Evolutionary conservation across 2,888 invertebrate genomes (phyloP).

Genomic region (Pantelozetes paolii): DNA sequence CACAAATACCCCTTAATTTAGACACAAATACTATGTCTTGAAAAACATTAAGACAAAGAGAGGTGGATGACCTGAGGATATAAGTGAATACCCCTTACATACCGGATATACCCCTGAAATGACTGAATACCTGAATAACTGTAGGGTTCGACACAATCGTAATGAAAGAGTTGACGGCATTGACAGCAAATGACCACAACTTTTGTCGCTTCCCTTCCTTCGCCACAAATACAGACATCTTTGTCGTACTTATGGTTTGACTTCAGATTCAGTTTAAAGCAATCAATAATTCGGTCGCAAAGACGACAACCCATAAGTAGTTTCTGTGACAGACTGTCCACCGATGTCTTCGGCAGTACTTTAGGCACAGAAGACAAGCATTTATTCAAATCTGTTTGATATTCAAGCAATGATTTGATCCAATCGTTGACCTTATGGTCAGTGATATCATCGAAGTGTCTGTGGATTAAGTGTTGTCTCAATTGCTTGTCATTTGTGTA

Average conservation of each 20-base stretch:
- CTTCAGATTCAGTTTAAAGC: not conserved
- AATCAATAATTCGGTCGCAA: conserved; percentile 8
- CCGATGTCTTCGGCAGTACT: not conserved
- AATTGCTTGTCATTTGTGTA: not conserved
- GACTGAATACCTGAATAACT: not conserved
- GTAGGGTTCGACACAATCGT: not conserved
- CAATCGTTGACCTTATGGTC: not conserved
- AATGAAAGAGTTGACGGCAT: not conserved
- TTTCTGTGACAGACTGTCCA: not conserved
- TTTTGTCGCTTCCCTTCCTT: not conserved
- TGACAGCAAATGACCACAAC: not conserved
- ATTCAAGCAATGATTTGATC: not conserved
- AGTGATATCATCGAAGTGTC: not conserved
- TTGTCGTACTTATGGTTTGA: no score
- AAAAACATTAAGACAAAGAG: no score
- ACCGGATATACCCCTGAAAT: not conserved
- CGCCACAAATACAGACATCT: not conserved
- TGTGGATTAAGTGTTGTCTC: not conserved
- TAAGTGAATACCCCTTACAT: not conserved
- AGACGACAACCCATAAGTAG: not conserved
- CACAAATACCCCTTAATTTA: no score
- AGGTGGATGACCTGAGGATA: no score
- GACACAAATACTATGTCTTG: no score
- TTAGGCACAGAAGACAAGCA: not conserved
- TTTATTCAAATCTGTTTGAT: not conserved